phyloP scores from a whole-genome alignment of 1,140 invertebrate species.

The Hyles vespertilio region DNA sequence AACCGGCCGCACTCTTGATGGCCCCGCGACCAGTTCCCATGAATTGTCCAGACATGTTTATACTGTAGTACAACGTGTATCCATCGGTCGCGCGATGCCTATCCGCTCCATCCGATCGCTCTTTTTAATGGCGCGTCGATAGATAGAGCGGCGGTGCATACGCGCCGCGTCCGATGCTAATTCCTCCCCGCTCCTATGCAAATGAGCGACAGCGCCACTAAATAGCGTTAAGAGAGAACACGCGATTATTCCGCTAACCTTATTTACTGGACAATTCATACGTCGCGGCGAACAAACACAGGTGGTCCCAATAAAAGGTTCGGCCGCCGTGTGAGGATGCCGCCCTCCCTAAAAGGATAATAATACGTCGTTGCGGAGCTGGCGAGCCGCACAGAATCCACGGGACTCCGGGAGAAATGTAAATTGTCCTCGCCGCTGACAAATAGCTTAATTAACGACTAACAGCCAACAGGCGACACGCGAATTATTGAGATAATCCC shows the following conservation, averaged over 20 bases:
- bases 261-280: conserved; percentile 75
- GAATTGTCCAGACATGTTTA: conserved; percentile 70
- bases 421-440: conserved; percentile 68
- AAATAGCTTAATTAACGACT: conserved; percentile 75
- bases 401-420: conserved; percentile 63
- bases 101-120: too few species aligned
- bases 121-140: too few species aligned
- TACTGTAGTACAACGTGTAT: conserved; percentile 33
- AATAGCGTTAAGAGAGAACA: conserved; percentile 51
- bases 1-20: conserved; percentile 51
- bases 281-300: conserved; percentile 65
- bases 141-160: conserved; percentile 14
- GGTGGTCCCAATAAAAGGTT: conserved; percentile 72
- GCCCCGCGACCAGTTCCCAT: conserved; percentile 60
- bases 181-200: conserved; percentile 47
- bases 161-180: conserved; percentile 54
- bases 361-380: conserved; percentile 70
- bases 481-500: conserved; percentile 63
- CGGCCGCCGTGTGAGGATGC: conserved; percentile 57
- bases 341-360: conserved; percentile 73
- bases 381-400: conserved; percentile 45
- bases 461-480: conserved; percentile 65
- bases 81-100: too few species aligned
- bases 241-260: conserved; percentile 62
- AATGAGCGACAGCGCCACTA: conserved; percentile 52